Conservation (phyloP, 1,140 invertebrate genomes). For the Zaprionus inermis region DNA sequence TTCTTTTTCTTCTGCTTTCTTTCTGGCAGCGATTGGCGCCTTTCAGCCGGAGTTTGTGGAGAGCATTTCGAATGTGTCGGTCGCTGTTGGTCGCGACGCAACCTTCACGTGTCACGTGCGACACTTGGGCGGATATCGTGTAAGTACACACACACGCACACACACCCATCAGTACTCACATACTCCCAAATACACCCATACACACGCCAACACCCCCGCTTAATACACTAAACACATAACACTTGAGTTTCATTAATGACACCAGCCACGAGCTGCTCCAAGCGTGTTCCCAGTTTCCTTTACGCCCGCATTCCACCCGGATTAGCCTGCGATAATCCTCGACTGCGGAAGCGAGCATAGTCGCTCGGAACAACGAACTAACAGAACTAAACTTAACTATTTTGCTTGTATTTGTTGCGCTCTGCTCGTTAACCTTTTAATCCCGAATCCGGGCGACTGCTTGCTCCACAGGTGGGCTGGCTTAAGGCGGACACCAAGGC, state of each 20-base stretch:
- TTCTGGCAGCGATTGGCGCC: slow-evolving; percentile 84
- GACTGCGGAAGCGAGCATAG: neutral
- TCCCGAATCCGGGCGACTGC: neutral
- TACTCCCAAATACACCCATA: slow-evolving; percentile 6
- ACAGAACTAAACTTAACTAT: slow-evolving; percentile 13
- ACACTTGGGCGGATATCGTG: slow-evolving; percentile 95
- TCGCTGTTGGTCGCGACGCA: slow-evolving; percentile 93
- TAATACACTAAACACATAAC: slow-evolving; percentile 26
- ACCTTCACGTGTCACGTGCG: slow-evolving; percentile 94
- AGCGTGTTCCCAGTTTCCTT: neutral
- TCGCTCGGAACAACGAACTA: neutral
- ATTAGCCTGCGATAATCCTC: neutral
- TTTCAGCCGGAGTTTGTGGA: slow-evolving; percentile 94
- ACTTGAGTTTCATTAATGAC: slow-evolving; percentile 21
- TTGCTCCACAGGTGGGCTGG: slow-evolving; percentile 91
- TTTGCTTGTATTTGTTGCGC: slow-evolving; percentile 14
- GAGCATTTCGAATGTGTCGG: slow-evolving; percentile 92
- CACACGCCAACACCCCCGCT: slow-evolving; percentile 10
- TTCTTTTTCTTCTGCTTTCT: neutral
- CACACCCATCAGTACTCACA: neutral
- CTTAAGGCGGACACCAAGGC: slow-evolving; percentile 94
- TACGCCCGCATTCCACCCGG: neutral
- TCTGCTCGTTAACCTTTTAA: slow-evolving; percentile 20
- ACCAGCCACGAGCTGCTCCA: neutral
- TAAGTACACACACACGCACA: slow-evolving; percentile 85